Evolutionary conservation across 2,888 invertebrate species (phyloP).

Genomic region (Acrobasis consociella): DNA sequence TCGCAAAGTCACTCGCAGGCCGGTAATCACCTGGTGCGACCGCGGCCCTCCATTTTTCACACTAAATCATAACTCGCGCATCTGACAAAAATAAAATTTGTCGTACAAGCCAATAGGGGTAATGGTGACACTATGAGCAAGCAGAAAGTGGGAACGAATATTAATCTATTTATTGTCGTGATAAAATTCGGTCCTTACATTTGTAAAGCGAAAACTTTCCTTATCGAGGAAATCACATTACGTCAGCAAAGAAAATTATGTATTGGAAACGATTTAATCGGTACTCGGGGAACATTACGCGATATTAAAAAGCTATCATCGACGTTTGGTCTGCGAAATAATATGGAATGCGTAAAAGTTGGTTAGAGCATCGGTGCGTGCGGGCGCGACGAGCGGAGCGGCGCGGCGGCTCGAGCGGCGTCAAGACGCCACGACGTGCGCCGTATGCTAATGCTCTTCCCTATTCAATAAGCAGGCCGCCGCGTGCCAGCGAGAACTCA

Average conservation of each 20-base stretch:
- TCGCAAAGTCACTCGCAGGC: slow-evolving; percentile 80
- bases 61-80: slow-evolving; percentile 80
- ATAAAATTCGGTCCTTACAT: slow-evolving; percentile 36
- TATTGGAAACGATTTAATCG: slow-evolving; percentile 15
- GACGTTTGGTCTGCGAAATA: slow-evolving; percentile 9
- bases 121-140: slow-evolving; percentile 73
- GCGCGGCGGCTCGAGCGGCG: slow-evolving; percentile 38
- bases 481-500: slow-evolving; percentile 80
- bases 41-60: slow-evolving; percentile 79
- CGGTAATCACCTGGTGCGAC: slow-evolving; percentile 82
- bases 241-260: slow-evolving; percentile 15
- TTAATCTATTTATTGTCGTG: slow-evolving; percentile 50
- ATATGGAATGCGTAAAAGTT: slow-evolving; percentile 21
- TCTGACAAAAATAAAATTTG: slow-evolving; percentile 82
- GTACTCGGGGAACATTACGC: slow-evolving; percentile 18
- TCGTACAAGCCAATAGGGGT: slow-evolving; percentile 78
- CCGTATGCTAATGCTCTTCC: slow-evolving; percentile 77
- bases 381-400: slow-evolving; percentile 33
- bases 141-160: slow-evolving; percentile 55
- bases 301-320: slow-evolving; percentile 24
- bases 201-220: slow-evolving; percentile 30
- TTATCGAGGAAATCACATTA: slow-evolving; percentile 17
- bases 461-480: slow-evolving; percentile 83
- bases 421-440: slow-evolving; percentile 73
- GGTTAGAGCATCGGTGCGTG: slow-evolving; percentile 29